Percentiles rank a stretch among this genome's conserved stretches.
phyloP scores from a whole-genome alignment of 2,888 invertebrate genomes.

The Tromatobia lineatoria region DNA sequence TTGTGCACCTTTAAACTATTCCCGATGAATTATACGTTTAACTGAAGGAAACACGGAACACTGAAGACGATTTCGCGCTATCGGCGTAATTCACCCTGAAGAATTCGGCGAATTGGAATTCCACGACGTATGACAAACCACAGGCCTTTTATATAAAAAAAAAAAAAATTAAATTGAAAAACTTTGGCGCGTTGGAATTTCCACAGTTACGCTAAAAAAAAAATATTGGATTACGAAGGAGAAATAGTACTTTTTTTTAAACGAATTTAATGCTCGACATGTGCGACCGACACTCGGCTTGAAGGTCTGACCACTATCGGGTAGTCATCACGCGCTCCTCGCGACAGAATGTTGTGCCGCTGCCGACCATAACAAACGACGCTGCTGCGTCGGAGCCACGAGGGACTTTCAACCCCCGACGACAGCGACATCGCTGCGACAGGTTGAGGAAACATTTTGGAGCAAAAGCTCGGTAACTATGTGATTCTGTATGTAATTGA shows the following conservation, averaged over 20 bases:
- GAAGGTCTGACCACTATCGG: slow-evolving; percentile 68
- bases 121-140: background rate
- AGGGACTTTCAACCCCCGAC: slow-evolving; percentile 67
- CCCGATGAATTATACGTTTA: background rate
- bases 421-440: slow-evolving; percentile 61
- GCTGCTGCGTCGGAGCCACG: slow-evolving; percentile 68
- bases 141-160: background rate
- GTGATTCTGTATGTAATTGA: background rate
- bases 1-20: slow-evolving; percentile 1
- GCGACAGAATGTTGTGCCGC: slow-evolving; percentile 74
- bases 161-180: background rate
- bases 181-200: background rate
- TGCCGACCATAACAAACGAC: slow-evolving; percentile 74
- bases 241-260: background rate
- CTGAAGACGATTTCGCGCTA: slow-evolving; percentile 8
- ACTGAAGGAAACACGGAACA: background rate
- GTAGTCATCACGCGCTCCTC: slow-evolving; percentile 73
- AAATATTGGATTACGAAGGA: background rate
- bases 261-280: slow-evolving; percentile 52
- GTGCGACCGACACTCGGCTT: slow-evolving; percentile 65
- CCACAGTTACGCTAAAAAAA: background rate
- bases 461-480: background rate
- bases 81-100: slow-evolving; percentile 11
- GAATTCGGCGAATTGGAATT: slow-evolving; percentile 22
- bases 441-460: slow-evolving; percentile 12